Evolutionary conservation across 64 coral and sea anemone species (phyloP), one percentile per base, ranked within the genome.

Genomic region (Stichodactyla mertensii): DNA sequence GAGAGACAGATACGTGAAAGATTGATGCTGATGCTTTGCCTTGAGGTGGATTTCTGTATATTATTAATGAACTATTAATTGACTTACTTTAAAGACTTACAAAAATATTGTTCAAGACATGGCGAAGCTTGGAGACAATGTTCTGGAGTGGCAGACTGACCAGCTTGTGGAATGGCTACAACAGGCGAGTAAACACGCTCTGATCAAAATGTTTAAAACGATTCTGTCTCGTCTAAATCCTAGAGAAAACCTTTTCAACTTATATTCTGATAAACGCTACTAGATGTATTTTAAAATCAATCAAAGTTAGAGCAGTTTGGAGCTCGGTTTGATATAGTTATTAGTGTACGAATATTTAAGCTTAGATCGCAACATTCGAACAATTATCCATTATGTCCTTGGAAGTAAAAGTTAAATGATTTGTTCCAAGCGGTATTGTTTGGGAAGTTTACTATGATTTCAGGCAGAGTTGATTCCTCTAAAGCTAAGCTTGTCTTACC

Each of bases 111-210:
- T 26, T 74, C 7, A 74, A 74, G 69, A 10, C 24, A 85, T 85
- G 83, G 57, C 83, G 26, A 85, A 36, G 83, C 23, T 85, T 61
- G 83, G 83, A 16, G 56, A 85, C 0, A 57, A 85, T 13, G 56
- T 85, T 6, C 9, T 26, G 1, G 54, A 85, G 52, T 85, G 83
- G 83, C 24, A 51, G 16, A 52, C 52, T 0, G 83, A 85, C 6
- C 18, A 52, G 6, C 55, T 85, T 58, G 57, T 36, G 13, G 9
- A 85, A 20, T 85, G 83, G 83, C 83, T 85, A 6, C 55, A 60
- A 56, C 24, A 60, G 54, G 83, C 54, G 19, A 61, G 83, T 85
- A 81, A 81, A 81, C 51, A 81, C 27, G 7, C n/a, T 74, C 12
- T 13, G 8, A 28, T 27, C 69, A 26, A 3, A 11, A 11, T 74